phyloP scores from a whole-genome alignment of 2,113 vertebrate species.

The Nyctereutes procyonoides region DNA sequence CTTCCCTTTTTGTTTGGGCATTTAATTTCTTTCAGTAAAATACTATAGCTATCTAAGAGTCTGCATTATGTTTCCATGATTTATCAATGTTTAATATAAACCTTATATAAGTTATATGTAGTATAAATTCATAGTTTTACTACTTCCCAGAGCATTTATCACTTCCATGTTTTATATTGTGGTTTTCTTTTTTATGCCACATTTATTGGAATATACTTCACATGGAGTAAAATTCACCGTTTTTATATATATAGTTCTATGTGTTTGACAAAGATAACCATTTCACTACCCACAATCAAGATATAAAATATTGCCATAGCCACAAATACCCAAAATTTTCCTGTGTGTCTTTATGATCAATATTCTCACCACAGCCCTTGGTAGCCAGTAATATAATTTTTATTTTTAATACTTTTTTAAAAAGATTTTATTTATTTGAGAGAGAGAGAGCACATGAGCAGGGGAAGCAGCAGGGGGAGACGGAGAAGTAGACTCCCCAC shows the following conservation, averaged over 20 bases:
- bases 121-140: not conserved
- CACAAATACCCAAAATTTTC: not conserved
- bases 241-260: not conserved
- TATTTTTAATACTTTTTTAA: not conserved
- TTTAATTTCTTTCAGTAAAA: constrained; percentile 18
- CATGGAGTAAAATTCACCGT: not conserved
- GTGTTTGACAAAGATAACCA: not conserved
- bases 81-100: not conserved
- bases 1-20: not conserved
- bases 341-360: not conserved
- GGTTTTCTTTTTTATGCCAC: not conserved
- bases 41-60: not conserved
- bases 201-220: not conserved
- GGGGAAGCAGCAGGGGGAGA: too few species aligned
- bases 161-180: not conserved
- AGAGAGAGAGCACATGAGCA: too few species aligned
- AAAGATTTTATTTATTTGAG: too few species aligned
- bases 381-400: not conserved
- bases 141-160: not conserved
- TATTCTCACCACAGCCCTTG: not conserved
- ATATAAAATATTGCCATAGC: not conserved
- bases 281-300: not conserved
- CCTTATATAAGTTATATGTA: not conserved
- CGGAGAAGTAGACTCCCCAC: too few species aligned
- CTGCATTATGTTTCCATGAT: not conserved